Evolutionary conservation across 2,113 vertebrate genomes (phyloP).

Genomic region (Platycercus adscitus): DNA sequence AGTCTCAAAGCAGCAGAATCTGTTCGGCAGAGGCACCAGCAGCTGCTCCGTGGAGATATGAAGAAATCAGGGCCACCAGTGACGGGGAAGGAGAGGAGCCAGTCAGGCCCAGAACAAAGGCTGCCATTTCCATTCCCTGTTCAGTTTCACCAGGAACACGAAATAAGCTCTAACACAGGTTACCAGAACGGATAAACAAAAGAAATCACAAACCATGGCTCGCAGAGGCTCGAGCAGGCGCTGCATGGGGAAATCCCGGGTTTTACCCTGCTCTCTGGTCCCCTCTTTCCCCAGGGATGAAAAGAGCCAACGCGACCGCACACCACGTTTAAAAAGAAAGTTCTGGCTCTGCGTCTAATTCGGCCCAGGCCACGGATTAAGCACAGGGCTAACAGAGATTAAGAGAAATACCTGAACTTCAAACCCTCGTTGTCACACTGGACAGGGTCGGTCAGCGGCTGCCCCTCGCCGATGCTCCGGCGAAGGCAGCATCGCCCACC

Average conservation of each 20-base stretch:
- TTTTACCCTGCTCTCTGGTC: not conserved
- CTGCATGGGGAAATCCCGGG: accelerated
- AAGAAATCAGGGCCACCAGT: not conserved
- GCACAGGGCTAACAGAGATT: accelerated
- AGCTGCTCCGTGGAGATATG: not conserved
- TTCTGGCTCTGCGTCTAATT: not conserved
- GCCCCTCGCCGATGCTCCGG: not conserved
- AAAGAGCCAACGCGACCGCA: not conserved
- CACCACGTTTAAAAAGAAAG: not conserved
- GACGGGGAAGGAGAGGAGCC: slow-evolving; percentile 2
- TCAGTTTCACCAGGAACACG: not conserved
- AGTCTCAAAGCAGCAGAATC: not conserved
- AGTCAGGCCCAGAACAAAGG: slow-evolving; percentile 72
- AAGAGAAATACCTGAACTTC: accelerated
- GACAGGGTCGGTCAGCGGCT: too few species aligned
- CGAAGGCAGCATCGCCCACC: not conserved
- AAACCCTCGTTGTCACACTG: not conserved
- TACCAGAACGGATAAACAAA: not conserved
- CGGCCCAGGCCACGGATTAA: too few species aligned
- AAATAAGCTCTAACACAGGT: not conserved
- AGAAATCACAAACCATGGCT: not conserved
- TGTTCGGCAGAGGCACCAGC: not conserved
- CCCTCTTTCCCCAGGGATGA: not conserved
- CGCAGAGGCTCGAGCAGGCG: not conserved
- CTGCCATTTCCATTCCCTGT: slow-evolving; percentile 13